Evolutionary conservation across 2,113 vertebrate genomes (phyloP).

Genomic region (Zosterops pallidus): DNA sequence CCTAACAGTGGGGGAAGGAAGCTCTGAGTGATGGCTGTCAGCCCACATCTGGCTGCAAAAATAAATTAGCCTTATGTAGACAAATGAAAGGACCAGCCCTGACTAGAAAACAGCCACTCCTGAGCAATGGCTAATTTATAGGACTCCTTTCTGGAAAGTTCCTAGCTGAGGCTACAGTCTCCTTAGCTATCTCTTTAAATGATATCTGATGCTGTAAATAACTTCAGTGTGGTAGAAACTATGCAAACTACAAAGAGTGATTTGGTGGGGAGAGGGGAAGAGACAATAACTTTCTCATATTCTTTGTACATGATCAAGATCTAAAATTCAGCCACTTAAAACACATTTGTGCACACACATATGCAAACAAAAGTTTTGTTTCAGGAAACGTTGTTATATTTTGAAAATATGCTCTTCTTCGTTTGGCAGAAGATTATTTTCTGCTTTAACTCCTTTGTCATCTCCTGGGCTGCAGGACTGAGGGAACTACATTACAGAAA

Average conservation of each 20-base stretch:
- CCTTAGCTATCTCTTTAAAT: constrained; percentile 78
- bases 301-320: constrained; percentile 54
- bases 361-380: neutral
- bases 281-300: constrained; percentile 64
- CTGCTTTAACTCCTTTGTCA: constrained; percentile 41
- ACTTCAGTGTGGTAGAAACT: constrained; percentile 59
- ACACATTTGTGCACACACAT: neutral
- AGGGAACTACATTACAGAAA: neutral
- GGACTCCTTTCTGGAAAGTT: constrained; percentile 82
- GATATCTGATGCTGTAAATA: constrained; percentile 78
- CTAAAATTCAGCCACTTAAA: constrained; percentile 42
- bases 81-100: constrained; percentile 89
- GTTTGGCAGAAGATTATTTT: neutral
- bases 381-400: constrained; percentile 3
- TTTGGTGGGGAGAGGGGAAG: constrained; percentile 32
- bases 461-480: neutral
- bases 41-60: constrained; percentile 95
- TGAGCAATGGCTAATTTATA: constrained; percentile 80
- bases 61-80: constrained; percentile 99
- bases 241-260: constrained; percentile 54
- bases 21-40: constrained; percentile 98
- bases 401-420: constrained; percentile 24
- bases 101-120: constrained; percentile 78
- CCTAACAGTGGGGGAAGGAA: constrained; percentile 80
- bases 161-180: constrained; percentile 72